Evolutionary conservation across 1,140 invertebrate genomes (phyloP), one percentile per base, ranked within the genome.

Genomic region (Bacillus rossius): DNA sequence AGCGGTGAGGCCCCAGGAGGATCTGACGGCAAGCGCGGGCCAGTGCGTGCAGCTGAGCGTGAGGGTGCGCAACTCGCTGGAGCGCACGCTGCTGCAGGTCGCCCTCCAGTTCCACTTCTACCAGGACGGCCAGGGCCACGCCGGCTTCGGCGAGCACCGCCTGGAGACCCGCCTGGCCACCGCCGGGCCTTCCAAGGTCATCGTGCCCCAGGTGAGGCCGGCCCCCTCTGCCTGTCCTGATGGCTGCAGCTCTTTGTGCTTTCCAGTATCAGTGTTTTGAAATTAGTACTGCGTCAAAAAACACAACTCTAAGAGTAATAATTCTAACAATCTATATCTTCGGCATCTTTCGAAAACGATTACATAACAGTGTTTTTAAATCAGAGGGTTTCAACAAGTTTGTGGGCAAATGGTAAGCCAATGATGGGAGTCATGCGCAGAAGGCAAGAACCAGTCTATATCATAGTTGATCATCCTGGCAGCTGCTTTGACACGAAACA

Each of bases 61-160:
- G 41, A 81, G 78, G 17, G 79, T 92, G 8, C 80, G 81, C 48
- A 92, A 92, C 75, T 84, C 86, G 63, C 77, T 92, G 38, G 77
- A 82, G 68, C 77, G 83, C 66, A 80, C 86, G 49, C 70, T 91
- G 25, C 77, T 79, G 53, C 83, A 89, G 60, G 75, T 94, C 22
- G 82, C 81, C 47, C 76, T 94, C 5, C 84, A 83, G 5, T 80
- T 94, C 17, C 85, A 89, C 66, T 91, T 92, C 69, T 94, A 92
- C 74, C 92, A 96, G 75, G 92, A 96, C 73, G 88, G 93, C 74
- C 88, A 92, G 67, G 94, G 94, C 75, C 88, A 92, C 67, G 94
- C 94, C 75, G 91, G 91, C 49, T 83, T 85, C 45, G 81, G 83
- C 59, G 92, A 91, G 75, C 91, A 91, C 73, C 81, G 86, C 65